Conservation (phyloP, 2,888 invertebrate genomes). For the Subacronicta megacephala region DNA sequence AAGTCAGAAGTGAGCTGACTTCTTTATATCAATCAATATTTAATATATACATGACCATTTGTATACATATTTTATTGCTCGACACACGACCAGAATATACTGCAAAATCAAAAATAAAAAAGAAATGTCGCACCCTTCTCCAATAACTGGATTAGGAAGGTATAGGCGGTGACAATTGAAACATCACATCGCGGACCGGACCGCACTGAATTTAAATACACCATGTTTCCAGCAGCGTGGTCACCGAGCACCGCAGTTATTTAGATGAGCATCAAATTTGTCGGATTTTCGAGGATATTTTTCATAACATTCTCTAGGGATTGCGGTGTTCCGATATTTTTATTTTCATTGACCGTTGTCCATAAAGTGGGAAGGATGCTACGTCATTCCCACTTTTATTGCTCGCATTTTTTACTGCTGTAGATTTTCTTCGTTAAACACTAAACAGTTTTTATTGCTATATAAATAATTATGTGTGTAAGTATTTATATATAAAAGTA, state of each 20-base stretch:
- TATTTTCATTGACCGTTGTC: conserved; percentile 56
- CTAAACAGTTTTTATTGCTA: too few species aligned
- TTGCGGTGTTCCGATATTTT: conserved; percentile 49
- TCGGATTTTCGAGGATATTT: conserved; percentile 61
- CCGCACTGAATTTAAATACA: conserved; percentile 85
- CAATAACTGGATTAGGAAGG: conserved; percentile 83
- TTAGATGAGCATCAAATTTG: conserved; percentile 80
- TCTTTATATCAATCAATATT: too few species aligned
- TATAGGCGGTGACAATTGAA: conserved; percentile 82
- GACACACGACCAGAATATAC: conserved; percentile 39
- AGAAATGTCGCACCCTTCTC: conserved; percentile 69
- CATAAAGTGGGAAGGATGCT: conserved; percentile 45
- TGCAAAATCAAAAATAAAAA: conserved; percentile 39
- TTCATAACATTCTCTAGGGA: conserved; percentile 56
- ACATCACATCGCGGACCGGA: conserved; percentile 76
- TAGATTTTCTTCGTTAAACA: too few species aligned
- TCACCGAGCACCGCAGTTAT: conserved; percentile 68
- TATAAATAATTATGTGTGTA: too few species aligned
- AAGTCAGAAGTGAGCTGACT: too few species aligned
- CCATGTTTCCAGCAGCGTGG: conserved; percentile 76
- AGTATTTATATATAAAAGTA: too few species aligned
- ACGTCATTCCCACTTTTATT: conserved; percentile 15
- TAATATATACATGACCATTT: conserved; percentile 9
- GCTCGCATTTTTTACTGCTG: neutral
- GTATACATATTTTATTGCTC: conserved; percentile 22